Percentiles rank a stretch among this genome's conserved stretches.
Evolutionary conservation across 1,140 invertebrate genomes (phyloP).

Genomic region (Oncopodura yosiiana): DNA sequence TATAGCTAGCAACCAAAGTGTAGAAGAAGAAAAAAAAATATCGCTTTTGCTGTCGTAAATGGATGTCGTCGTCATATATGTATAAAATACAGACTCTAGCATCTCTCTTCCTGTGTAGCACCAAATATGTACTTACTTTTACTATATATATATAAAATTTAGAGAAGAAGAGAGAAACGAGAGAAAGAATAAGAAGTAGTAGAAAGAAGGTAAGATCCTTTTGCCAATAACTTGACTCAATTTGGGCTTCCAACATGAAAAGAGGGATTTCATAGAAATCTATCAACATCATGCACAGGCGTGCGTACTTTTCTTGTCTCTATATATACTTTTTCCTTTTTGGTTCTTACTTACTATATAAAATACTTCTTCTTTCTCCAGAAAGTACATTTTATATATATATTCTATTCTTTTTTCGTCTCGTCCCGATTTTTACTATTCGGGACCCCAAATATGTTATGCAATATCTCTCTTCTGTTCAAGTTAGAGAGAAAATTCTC

Average conservation of each 20-base stretch:
- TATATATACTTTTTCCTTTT: background rate
- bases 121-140: background rate
- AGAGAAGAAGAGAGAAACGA: background rate
- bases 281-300: slow-evolving; percentile 23
- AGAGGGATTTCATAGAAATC: slow-evolving; percentile 21
- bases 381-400: background rate
- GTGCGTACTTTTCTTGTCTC: background rate
- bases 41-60: no score
- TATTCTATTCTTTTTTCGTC: background rate
- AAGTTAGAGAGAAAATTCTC: no score
- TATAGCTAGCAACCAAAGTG: no score
- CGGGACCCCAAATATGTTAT: slow-evolving; percentile 22
- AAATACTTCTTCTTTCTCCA: background rate
- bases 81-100: no score
- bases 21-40: no score
- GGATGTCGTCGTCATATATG: no score
- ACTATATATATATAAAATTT: background rate
- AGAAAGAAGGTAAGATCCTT: slow-evolving; percentile 12
- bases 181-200: background rate
- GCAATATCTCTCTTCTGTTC: no score
- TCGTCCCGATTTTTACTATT: slow-evolving; percentile 16
- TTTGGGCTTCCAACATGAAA: slow-evolving; percentile 17
- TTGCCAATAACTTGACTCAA: slow-evolving; percentile 20
- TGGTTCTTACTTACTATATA: no score
- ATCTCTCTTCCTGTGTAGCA: no score